These are phyloP conservation scores for Proteles cristata DNA, from an alignment of 2,113 vertebrate genomes.

Conservation along the genomic window DNA sequence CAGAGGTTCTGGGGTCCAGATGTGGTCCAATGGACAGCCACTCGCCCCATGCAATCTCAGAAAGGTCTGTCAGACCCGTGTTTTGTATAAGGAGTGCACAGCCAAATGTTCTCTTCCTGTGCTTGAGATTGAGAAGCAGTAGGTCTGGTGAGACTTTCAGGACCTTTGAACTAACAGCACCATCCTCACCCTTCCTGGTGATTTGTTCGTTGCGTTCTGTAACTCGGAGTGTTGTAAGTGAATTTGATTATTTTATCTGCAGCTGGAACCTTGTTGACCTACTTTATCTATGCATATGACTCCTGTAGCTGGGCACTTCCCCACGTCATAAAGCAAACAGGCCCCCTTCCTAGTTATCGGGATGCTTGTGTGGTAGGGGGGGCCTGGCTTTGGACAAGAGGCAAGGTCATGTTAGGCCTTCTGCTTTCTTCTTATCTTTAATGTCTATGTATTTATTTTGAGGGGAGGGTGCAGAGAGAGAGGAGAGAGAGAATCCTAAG, in stretches of 20 bases:
- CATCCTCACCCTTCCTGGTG: neutral
- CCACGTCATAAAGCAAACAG: neutral
- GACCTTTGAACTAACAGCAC: neutral
- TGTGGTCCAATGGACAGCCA: too few relatives aligned
- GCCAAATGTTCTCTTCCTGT: neutral
- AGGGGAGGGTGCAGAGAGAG: too few relatives aligned
- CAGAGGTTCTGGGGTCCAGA: neutral
- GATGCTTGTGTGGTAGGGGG: neutral
- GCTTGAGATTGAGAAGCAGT: neutral
- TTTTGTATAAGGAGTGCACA: accelerated
- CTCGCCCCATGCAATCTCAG: neutral
- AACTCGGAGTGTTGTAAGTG: neutral
- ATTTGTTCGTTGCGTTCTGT: neutral
- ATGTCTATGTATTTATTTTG: too few relatives aligned
- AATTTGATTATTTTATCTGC: neutral
- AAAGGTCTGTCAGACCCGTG: neutral
- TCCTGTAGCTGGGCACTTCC: neutral
- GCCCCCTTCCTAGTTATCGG: accelerated
- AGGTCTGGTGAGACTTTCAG: neutral
- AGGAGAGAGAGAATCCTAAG: too few relatives aligned
- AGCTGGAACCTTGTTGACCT: neutral
- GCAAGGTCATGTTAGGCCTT: neutral
- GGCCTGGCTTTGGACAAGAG: neutral
- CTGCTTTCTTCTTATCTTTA: neutral
- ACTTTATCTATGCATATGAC: neutral